Conservation (phyloP, 2,797 vertebrate species). For the Hydrophis major region DNA sequence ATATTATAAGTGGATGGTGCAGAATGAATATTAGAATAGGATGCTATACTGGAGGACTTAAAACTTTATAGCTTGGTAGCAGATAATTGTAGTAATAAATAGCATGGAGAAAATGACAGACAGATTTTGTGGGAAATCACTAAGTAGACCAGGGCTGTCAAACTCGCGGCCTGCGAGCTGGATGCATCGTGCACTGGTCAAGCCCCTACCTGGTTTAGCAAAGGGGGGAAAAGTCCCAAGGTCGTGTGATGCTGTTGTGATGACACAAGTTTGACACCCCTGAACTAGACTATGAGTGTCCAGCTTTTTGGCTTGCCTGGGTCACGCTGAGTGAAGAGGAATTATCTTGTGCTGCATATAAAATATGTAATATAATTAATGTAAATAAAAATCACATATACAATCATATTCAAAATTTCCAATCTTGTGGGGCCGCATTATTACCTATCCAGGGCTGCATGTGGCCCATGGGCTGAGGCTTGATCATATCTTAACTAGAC, state of each 20-base stretch:
- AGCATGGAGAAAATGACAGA: background rate
- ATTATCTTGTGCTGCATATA: background rate
- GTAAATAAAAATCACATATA: background rate
- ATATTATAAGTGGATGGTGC: conserved; percentile 8
- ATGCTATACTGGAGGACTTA: background rate
- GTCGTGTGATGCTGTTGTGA: too few relatives aligned
- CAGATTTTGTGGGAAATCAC: background rate
- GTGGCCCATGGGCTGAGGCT: too few relatives aligned
- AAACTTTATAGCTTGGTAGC: background rate
- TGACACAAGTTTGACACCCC: too few relatives aligned
- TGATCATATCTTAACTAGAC: background rate
- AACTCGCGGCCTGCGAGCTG: too few relatives aligned
- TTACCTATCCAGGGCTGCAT: background rate
- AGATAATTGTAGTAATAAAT: background rate
- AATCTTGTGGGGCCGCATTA: background rate
- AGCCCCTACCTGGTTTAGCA: too few relatives aligned
- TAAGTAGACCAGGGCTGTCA: background rate
- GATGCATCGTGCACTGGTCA: too few relatives aligned
- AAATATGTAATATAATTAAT: background rate
- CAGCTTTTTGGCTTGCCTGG: background rate
- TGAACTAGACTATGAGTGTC: background rate
- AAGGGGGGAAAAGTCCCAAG: too few relatives aligned
- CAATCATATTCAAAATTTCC: background rate
- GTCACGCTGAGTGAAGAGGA: background rate
- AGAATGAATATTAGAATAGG: background rate